Evolutionary conservation across 2,888 invertebrate genomes (phyloP), one percentile per base, ranked within the genome.

Genomic region (Priocnemis perturbator): DNA sequence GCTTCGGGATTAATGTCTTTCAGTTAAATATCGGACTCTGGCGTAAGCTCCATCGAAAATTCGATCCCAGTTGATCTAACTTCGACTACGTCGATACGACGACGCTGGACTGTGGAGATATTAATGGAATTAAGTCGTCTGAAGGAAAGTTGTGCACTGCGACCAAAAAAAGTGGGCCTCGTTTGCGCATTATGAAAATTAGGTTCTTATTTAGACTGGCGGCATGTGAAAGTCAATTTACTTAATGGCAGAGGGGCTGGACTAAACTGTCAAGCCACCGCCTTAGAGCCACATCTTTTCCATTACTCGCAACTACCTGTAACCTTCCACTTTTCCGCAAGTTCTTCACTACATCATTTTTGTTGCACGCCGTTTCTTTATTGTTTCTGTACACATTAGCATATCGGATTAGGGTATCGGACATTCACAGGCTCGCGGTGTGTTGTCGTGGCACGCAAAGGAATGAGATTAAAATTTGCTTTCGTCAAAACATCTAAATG

Each of bases 161-260:
- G 48, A 52, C 55, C 17, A 14, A 50, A 67, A 52, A 58, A 60
- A 68, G 58, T 3, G 56, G 60, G 56, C 58, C 67, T 55, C 69
- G 67, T 65, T 74, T 71, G 59, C 74, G 69, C 85, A 85, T 86
- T 84, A 85, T 82, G 77, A 81, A 85, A 85, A 85, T 86, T 85
- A 85, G 80, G 73, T 76, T 71, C 74, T 76, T 81, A 81, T 81
- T 83, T 77, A 81, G 79, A 75, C 66, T 71, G 62, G 55, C 68
- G 73, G 76, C 71, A 79, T 74, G 76, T 76, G 67, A 67, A 68
- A 81, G 76, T 83, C 83, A 85, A 86, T 85, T 83, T 84, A 75
- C 80, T 79, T 85, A 85, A 85, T 85, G 82, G 86, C 78, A 73
- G 69, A 76, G 70, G 80, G 81, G 68, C n/a, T 75, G 79, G 73